phyloP scores from a whole-genome alignment of 2,113 vertebrate species.

The Anolis carolinensis region DNA sequence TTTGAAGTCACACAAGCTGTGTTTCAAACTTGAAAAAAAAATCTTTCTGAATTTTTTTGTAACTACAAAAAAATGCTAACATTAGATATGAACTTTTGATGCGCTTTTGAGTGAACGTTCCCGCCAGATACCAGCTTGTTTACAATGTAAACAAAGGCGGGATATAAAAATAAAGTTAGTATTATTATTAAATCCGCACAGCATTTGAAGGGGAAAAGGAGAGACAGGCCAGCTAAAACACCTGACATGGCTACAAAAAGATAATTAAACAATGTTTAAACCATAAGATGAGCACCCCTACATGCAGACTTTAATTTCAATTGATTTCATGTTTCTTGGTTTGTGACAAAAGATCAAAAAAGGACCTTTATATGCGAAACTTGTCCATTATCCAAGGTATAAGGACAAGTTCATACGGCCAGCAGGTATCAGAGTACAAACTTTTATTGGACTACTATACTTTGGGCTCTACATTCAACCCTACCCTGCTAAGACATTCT shows the following conservation, averaged over 20 bases:
- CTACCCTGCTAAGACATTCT: background rate
- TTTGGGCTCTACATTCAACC: background rate
- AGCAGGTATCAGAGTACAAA: background rate
- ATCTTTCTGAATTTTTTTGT: background rate
- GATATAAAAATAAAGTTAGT: too few relatives aligned
- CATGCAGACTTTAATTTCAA: too few relatives aligned
- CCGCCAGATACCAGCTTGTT: too few relatives aligned
- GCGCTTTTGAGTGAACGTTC: too few relatives aligned
- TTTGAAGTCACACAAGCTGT: too few relatives aligned
- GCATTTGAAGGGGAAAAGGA: background rate
- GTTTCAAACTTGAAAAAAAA: background rate
- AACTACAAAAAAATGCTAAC: background rate
- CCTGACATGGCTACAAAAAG: background rate
- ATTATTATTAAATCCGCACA: background rate
- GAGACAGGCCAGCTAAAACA: background rate
- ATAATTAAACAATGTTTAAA: background rate
- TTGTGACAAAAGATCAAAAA: background rate
- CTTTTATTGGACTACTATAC: background rate
- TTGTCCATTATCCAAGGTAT: background rate
- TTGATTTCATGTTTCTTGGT: too few relatives aligned
- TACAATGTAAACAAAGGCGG: too few relatives aligned
- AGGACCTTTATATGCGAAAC: too few relatives aligned
- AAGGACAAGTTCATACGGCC: background rate
- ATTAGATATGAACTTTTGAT: too few relatives aligned
- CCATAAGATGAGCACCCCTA: background rate